Conservation (phyloP, 1,140 invertebrate genomes). For the Papilio machaon region DNA sequence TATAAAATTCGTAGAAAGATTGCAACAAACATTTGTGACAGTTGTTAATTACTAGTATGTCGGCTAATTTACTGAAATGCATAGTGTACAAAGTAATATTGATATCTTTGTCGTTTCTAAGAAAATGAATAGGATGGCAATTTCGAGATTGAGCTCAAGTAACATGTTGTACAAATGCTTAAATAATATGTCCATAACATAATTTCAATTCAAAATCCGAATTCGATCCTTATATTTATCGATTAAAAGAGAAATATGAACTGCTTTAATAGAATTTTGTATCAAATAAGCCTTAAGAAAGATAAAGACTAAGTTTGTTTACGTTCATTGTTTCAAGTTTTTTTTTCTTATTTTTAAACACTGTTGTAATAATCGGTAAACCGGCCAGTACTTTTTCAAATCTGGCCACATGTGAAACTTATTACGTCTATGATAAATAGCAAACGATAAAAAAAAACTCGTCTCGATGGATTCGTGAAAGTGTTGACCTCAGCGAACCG, state of each 20-base stretch:
- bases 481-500: conserved; percentile 50
- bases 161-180: too few relatives aligned
- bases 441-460: conserved; percentile 31
- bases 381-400: background rate
- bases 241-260: too few relatives aligned
- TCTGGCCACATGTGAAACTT: conserved; percentile 22
- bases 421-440: conserved; percentile 31
- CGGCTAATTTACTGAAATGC: too few relatives aligned
- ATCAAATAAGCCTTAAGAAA: too few relatives aligned
- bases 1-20: background rate
- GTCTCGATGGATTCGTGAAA: conserved; percentile 46
- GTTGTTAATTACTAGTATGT: background rate
- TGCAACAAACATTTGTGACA: background rate
- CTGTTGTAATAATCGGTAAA: background rate
- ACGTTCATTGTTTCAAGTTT: background rate
- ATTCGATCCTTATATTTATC: too few relatives aligned
- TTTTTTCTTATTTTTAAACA: background rate
- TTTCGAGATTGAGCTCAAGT: too few relatives aligned
- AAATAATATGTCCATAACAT: too few relatives aligned
- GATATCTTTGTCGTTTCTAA: background rate
- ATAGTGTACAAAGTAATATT: too few relatives aligned
- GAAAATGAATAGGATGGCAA: background rate
- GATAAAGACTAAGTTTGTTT: too few relatives aligned
- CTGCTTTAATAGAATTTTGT: too few relatives aligned
- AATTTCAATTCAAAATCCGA: too few relatives aligned